These are phyloP conservation scores for Mythimna vitellina DNA, from an alignment of 2,888 invertebrate genomes.

Conservation along the genomic window DNA sequence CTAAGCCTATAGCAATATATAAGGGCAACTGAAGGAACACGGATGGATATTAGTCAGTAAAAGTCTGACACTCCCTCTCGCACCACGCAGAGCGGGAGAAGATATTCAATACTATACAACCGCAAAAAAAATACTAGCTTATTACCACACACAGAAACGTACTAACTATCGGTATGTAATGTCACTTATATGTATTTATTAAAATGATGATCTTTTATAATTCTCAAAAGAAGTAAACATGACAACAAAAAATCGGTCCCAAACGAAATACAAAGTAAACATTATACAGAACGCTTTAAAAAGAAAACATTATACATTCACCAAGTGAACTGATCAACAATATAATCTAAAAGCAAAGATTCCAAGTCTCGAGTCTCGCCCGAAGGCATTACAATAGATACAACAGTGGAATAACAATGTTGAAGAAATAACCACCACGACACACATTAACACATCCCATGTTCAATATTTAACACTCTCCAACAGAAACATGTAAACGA, in stretches of 20 bases:
- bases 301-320: conserved; percentile 56
- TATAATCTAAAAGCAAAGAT: conserved; percentile 61
- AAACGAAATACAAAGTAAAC: conserved; percentile 2
- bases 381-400: conserved; percentile 65
- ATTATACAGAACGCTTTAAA: conserved; percentile 22
- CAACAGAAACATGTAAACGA: conserved; percentile 64
- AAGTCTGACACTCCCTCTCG: too few species aligned
- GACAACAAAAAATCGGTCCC: not conserved
- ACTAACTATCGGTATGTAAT: too few species aligned
- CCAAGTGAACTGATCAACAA: conserved; percentile 52
- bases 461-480: conserved; percentile 76
- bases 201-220: not conserved
- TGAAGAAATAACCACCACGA: conserved; percentile 66
- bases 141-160: too few species aligned
- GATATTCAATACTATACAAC: too few species aligned
- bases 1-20: too few species aligned
- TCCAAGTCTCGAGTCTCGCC: conserved; percentile 54
- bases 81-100: too few species aligned
- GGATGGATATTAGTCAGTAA: too few species aligned
- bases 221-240: not conserved
- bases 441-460: conserved; percentile 75
- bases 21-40: too few species aligned
- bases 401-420: conserved; percentile 64
- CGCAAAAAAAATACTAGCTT: too few species aligned
- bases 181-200: too few species aligned